Conservation (phyloP, 92 coral and sea anemone genomes). For the Parazoanthus atlanticus region DNA sequence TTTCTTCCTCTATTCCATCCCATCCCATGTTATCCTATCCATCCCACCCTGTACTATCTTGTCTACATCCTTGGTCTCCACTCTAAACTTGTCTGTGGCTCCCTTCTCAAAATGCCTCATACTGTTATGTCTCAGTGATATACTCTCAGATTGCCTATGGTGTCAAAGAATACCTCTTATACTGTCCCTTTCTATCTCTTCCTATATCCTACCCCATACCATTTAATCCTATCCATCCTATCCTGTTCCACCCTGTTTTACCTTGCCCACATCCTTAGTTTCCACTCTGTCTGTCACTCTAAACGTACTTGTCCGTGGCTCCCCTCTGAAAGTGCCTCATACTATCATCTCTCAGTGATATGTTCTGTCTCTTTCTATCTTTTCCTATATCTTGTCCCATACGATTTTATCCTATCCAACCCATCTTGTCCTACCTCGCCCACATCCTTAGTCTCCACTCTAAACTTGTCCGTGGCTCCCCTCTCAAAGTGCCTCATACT, state of each 20-base stretch:
- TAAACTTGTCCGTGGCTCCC: conserved; percentile 80
- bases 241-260: conserved; percentile 6
- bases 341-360: conserved; percentile 79
- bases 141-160: conserved; percentile 40
- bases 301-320: conserved; percentile 73
- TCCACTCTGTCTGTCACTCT: too few species aligned
- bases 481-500: conserved; percentile 66
- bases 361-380: conserved; percentile 66
- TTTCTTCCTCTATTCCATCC: too few species aligned
- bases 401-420: not conserved
- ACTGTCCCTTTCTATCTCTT: conserved; percentile 51
- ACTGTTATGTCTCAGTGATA: conserved; percentile 79
- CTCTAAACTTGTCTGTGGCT: conserved; percentile 78
- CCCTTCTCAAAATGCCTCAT: conserved; percentile 70
- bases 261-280: conserved; percentile 87
- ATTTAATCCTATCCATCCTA: too few species aligned
- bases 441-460: conserved; percentile 78
- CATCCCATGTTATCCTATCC: too few species aligned
- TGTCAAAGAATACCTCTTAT: too few species aligned
- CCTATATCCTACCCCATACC: not conserved
- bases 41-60: conserved; percentile 51
- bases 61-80: conserved; percentile 83
- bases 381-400: not conserved
- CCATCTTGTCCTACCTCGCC: conserved; percentile 71
- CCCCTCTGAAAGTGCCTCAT: conserved; percentile 69